Evolutionary conservation across 2,113 vertebrate genomes (phyloP).

Genomic region (Mastomys coucha): DNA sequence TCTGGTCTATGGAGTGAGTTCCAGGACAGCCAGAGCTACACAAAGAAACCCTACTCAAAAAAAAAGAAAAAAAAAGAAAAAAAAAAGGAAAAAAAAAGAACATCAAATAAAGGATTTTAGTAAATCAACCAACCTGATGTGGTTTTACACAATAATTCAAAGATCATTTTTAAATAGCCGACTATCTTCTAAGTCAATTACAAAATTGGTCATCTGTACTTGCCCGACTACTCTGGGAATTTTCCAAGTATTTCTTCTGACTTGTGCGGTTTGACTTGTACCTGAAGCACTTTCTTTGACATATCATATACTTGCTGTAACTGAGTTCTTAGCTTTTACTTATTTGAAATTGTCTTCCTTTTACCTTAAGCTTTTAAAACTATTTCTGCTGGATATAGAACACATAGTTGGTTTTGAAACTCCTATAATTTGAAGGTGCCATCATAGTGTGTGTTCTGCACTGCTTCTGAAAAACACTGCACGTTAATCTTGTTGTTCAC

Average conservation of each 20-base stretch:
- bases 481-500: not conserved
- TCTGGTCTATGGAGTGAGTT: no score
- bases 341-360: not conserved
- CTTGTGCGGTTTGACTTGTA: not conserved
- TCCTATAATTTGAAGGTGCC: not conserved
- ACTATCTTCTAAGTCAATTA: not conserved
- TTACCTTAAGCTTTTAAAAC: not conserved
- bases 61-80: no score
- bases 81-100: no score
- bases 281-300: not conserved
- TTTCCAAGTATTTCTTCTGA: not conserved
- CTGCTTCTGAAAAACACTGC: conserved; percentile 38
- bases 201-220: not conserved
- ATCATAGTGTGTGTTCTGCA: not conserved
- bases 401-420: not conserved
- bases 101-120: not conserved
- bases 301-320: not conserved
- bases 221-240: not conserved
- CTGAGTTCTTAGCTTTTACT: not conserved
- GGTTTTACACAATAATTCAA: not conserved
- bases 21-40: no score
- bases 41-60: no score
- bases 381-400: not conserved
- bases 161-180: not conserved
- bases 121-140: not conserved